These are phyloP conservation scores for Lithosia quadra DNA, from an alignment of 2,888 invertebrate genomes.

Conservation along the genomic window DNA sequence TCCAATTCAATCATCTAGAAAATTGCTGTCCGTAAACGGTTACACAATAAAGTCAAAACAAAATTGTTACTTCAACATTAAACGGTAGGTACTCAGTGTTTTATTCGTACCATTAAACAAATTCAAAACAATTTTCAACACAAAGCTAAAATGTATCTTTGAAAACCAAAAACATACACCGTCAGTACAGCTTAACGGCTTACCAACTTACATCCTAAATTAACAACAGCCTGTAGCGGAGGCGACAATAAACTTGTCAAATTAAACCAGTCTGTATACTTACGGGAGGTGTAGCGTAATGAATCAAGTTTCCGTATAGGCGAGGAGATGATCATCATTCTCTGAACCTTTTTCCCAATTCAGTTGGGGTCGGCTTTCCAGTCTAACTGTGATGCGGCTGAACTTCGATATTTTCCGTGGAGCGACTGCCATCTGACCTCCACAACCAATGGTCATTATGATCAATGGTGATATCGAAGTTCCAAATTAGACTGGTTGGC, in stretches of 20 bases:
- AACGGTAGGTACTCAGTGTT: neutral
- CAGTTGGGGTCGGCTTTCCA: too few species aligned
- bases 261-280: slow-evolving; percentile 28
- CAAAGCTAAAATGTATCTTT: neutral
- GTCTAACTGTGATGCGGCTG: too few species aligned
- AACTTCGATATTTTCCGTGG: too few species aligned
- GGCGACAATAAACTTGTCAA: slow-evolving; percentile 29
- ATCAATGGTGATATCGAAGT: too few species aligned
- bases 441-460: too few species aligned
- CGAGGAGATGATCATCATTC: slow-evolving; percentile 7
- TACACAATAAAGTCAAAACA: neutral
- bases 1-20: neutral
- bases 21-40: neutral
- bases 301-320: slow-evolving; percentile 22
- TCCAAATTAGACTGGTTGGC: too few species aligned
- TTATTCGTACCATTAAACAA: neutral
- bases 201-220: slow-evolving; percentile 20
- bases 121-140: slow-evolving; percentile 10
- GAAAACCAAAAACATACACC: slow-evolving; percentile 6
- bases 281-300: slow-evolving; percentile 17
- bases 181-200: slow-evolving; percentile 7
- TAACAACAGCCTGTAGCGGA: slow-evolving; percentile 18
- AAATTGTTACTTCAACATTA: neutral
- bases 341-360: too few species aligned
- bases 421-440: too few species aligned